Evolutionary conservation across 1,140 invertebrate species (phyloP), one percentile per base, ranked within the genome.

Genomic region (Pseudomyrmex concolor): DNA sequence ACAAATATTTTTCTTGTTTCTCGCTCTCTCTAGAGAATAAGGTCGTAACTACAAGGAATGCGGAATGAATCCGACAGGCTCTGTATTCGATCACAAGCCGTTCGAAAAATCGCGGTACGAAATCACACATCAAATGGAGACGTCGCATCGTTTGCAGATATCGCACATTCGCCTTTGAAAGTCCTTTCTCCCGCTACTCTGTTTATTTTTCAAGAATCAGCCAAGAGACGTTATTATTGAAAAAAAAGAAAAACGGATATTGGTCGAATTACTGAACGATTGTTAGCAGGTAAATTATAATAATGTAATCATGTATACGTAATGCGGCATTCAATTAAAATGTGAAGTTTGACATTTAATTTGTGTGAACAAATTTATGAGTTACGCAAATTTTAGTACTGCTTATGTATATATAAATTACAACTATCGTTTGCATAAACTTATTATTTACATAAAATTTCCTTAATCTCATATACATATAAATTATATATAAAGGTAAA

Each of bases 61-160:
- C 91, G 93, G 91, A 87, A 93, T 94, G 92, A 92, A 80, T 91
- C 70, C 74, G 86, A 82, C 48, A 78, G 76, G 84, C 17, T 25
- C 63, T 67, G 60, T 22, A 60, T 73, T 9, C 54, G 45, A 72
- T 84, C 15, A 55, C 19, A 64, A 83, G 22, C 84, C 63, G 74
- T 50, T 81, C 82, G 88, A 84, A 86, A 84, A 88, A 86, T 66
- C 84, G 68, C 88, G 87, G 76, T 90, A 87, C 84, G 76, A 84
- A 73, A 81, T 86, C 81, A 48, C 74, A 59, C 86, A 57, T 64
- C 88, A 93, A 72, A 83, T 83, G n/a, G n/a, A 62, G 34, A 74
- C 86, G 22, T 81, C 82, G 55, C 50, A 68, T 1, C 57, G 43
- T 54, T 68, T 13, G 22, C 59, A 77, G 70, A 73, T 57, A 72